Evolutionary conservation across 53 echinoderm and acorn worm genomes (phyloP), one percentile per base, ranked within the genome.

Genomic region (Hippasteria phrygiana): DNA sequence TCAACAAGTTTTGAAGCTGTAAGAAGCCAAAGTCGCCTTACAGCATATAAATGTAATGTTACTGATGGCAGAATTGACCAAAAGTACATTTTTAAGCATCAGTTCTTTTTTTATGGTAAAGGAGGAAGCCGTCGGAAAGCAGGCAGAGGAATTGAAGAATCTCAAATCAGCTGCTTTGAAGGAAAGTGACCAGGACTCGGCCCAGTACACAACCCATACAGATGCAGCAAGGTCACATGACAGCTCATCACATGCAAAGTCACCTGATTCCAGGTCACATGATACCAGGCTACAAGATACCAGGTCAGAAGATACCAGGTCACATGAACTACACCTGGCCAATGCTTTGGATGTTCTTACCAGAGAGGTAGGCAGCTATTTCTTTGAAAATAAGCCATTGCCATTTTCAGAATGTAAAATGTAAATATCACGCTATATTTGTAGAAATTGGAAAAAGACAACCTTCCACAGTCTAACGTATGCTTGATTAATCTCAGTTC

Each of bases 61-160:
- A n/a, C n/a, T n/a, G n/a, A n/a, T n/a, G n/a, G n/a, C n/a, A 7
- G 46, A 45, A 45, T 5, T 11, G 11, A 45, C 20, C 14, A 13
- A 4, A 18, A 29, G 31, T 55, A 4, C 46, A 5, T 45, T 32
- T 10, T 13, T 20, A 32, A 50, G 0, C 3, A 31, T 36, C 0
- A 75, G 8, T 10, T 86, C 20, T 78, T 10, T 24, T 22, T 16
- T 45, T 73, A 27, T 38, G 26, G 20, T 16, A 47, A 48, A 91
- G 91, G 91, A 91, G 47, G 54, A 78, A 37, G 91, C 63, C 28
- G 70, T 87, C 13, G 27, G 77, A 48, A 85, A 85, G 17, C 74
- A 88, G 56, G 73, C 90, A 11, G 77, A 90, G 53, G 85, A 94
- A 84, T 65, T 94, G 37, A 90, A 90, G 74, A 92, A 92, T 2